Conservation (phyloP, 2,113 vertebrate genomes). For the Neotoma lepida region DNA sequence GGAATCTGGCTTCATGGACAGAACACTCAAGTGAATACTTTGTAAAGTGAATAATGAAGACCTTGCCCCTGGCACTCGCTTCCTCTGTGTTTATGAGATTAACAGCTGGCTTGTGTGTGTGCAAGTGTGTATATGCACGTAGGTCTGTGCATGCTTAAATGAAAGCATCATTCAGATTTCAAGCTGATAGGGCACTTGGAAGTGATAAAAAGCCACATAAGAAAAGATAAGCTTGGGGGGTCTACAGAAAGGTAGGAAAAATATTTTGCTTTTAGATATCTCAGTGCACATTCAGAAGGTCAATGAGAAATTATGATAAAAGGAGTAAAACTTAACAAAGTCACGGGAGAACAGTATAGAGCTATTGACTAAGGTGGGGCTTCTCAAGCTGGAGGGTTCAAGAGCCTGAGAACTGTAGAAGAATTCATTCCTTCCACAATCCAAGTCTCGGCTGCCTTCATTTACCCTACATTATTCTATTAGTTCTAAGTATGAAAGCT, state of each 20-base stretch:
- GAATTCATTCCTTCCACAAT: neutral
- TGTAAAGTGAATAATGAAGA: slow-evolving; percentile 27
- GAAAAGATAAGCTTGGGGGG: slow-evolving; percentile 6
- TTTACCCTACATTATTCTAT: neutral
- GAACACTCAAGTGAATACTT: slow-evolving; percentile 19
- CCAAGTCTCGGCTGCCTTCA: neutral
- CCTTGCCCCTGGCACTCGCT: neutral
- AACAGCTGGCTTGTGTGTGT: neutral
- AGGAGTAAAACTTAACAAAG: neutral
- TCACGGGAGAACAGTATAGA: neutral
- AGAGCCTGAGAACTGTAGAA: neutral
- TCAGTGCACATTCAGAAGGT: neutral
- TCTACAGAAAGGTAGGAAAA: slow-evolving; percentile 41
- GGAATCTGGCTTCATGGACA: neutral
- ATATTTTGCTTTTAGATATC: neutral
- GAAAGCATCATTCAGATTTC: neutral
- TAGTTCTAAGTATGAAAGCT: neutral
- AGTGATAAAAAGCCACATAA: slow-evolving; percentile 33
- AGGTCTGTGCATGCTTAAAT: neutral
- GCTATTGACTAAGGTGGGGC: neutral
- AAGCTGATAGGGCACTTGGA: neutral
- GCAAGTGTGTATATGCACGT: rapidly evolving
- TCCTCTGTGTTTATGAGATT: neutral
- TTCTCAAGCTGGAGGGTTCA: neutral
- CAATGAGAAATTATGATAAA: slow-evolving; percentile 43